A percentile compares a stretch with the other conserved stretches of the same genome.
Conservation (phyloP, 1,140 invertebrate species). For the Heliconius congener region DNA sequence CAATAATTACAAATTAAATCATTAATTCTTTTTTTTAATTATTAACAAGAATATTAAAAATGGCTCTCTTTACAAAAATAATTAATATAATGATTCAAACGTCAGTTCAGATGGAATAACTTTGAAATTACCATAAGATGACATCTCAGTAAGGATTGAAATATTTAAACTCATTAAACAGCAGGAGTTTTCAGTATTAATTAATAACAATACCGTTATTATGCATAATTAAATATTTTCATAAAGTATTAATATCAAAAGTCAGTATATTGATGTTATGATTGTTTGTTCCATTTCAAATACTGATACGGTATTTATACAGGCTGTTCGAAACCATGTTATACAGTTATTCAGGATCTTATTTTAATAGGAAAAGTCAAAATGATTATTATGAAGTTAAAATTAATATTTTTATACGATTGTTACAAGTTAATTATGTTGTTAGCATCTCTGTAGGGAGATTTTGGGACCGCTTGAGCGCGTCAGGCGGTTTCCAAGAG, state of each 20-base stretch:
- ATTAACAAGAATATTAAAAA: too few relatives aligned
- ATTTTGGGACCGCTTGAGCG: too few relatives aligned
- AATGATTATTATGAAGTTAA: not conserved
- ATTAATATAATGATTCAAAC: not conserved
- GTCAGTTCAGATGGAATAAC: not conserved
- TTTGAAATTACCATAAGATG: not conserved
- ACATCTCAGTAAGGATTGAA: not conserved
- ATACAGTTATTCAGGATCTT: not conserved
- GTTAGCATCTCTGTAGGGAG: too few relatives aligned
- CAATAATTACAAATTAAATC: too few relatives aligned
- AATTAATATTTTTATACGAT: not conserved
- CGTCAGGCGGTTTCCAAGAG: too few relatives aligned
- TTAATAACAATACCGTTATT: not conserved
- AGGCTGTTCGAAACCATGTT: not conserved
- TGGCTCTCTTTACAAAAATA: not conserved
- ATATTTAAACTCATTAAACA: constrained; percentile 1
- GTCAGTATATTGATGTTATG: not conserved
- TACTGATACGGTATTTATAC: not conserved
- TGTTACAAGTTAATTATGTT: too few relatives aligned
- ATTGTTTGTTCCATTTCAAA: not conserved
- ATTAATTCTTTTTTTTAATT: too few relatives aligned
- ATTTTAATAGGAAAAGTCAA: not conserved
- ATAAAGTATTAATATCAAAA: not conserved
- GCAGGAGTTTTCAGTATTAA: not conserved
- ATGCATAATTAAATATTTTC: not conserved